Percentiles rank a stretch among this genome's conserved stretches.
Evolutionary conservation across 2,797 vertebrate species (phyloP).

Genomic region (Dermochelys coriacea): DNA sequence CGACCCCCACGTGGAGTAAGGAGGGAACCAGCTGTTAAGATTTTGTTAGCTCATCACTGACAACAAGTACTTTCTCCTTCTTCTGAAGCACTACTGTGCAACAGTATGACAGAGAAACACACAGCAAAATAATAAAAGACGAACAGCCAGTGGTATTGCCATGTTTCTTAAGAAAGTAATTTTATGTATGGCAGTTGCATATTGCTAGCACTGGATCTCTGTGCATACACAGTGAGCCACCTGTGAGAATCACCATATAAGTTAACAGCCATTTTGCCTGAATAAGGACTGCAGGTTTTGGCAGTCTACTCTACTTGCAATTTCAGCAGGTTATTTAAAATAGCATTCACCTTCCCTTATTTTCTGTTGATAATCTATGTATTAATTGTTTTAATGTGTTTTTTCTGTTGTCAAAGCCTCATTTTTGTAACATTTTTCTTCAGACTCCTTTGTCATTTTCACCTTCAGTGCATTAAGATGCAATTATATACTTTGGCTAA

Average conservation of each 20-base stretch:
- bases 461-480: constrained; percentile 61
- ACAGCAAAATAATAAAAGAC: not conserved
- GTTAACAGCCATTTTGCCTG: accelerated
- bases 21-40: too few species aligned
- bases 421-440: constrained; percentile 11
- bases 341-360: not conserved
- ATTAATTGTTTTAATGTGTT: not conserved
- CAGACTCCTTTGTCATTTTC: constrained; percentile 40
- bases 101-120: accelerated
- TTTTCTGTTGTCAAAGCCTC: not conserved
- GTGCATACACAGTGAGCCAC: accelerated
- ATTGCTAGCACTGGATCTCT: not conserved
- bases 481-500: constrained; percentile 71
- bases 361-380: not conserved
- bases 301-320: accelerated
- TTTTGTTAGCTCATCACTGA: too few species aligned
- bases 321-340: not conserved
- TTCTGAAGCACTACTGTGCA: not conserved
- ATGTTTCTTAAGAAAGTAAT: not conserved
- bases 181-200: accelerated
- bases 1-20: too few species aligned
- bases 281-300: not conserved
- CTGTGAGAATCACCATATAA: not conserved
- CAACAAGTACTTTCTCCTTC: not conserved
- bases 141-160: too few species aligned